These are phyloP conservation scores for Hormiphora californensis DNA, from an alignment of 37 sponge, comb jelly and placozoan genomes.

Conservation along the genomic window DNA sequence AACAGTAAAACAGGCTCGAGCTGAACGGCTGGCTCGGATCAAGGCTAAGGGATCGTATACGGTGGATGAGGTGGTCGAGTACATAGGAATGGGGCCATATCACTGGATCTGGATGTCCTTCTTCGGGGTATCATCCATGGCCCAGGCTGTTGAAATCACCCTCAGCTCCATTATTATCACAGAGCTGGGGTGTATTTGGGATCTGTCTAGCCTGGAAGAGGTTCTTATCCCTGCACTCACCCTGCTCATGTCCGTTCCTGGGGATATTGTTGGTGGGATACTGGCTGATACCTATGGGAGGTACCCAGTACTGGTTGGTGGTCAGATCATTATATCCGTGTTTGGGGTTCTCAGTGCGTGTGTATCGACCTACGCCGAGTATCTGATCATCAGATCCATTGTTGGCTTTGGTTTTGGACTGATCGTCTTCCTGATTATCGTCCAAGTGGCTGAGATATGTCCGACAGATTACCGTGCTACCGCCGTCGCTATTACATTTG, in stretches of 20 bases:
- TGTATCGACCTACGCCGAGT: neutral
- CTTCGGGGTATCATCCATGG: constrained; percentile 10
- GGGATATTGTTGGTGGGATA: neutral
- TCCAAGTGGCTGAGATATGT: constrained; percentile 1
- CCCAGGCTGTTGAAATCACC: neutral
- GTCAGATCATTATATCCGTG: neutral
- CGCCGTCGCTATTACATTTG: neutral
- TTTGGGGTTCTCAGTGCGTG: neutral
- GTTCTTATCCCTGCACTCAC: neutral
- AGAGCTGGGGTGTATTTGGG: neutral
- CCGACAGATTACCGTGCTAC: neutral
- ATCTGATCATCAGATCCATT: constrained; percentile 5
- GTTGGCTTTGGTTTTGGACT: constrained; percentile 17
- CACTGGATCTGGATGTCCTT: constrained; percentile 2
- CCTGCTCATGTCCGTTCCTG: neutral
- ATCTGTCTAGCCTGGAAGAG: neutral
- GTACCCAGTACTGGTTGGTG: neutral
- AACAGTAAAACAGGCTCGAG: too few species aligned
- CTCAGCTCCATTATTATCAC: neutral
- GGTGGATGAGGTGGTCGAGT: constrained; percentile 5
- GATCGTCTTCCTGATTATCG: constrained; percentile 3
- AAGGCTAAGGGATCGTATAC: neutral
- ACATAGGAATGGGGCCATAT: constrained; percentile 1
- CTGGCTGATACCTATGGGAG: neutral
- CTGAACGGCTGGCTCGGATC: neutral